These are phyloP conservation scores for Varanus salvator DNA, from an alignment of 2,113 vertebrate genomes.

Conservation along the genomic window DNA sequence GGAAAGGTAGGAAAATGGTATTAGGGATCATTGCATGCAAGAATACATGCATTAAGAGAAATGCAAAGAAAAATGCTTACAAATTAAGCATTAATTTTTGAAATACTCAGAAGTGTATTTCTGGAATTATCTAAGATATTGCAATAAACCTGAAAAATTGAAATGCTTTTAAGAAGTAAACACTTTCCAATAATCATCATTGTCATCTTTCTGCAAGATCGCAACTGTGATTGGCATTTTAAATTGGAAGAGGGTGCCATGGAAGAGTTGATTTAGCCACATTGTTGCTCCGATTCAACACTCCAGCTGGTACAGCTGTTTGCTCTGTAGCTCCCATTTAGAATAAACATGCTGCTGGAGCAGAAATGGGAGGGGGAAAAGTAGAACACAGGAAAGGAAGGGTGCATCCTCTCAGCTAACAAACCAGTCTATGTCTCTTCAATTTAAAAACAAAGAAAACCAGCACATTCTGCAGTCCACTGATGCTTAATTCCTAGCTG, in stretches of 20 bases:
- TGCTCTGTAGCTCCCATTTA: neutral
- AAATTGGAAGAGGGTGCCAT: neutral
- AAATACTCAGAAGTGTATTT: neutral
- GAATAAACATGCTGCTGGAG: neutral
- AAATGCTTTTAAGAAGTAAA: neutral
- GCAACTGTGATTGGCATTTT: neutral
- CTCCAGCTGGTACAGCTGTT: neutral
- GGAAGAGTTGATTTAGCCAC: neutral
- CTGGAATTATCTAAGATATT: neutral
- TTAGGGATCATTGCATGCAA: too few relatives aligned
- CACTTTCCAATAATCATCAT: too few relatives aligned
- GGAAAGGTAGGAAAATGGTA: too few relatives aligned
- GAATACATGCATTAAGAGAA: too few relatives aligned
- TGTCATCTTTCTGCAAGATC: too few relatives aligned
- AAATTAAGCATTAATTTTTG: neutral
- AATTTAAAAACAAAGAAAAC: conserved; percentile 7
- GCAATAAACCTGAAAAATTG: neutral
- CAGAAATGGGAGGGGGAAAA: neutral
- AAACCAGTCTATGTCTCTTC: neutral
- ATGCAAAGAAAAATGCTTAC: too few relatives aligned
- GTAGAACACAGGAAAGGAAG: neutral
- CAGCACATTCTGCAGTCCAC: neutral
- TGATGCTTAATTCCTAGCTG: neutral
- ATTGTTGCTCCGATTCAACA: neutral
- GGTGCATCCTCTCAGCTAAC: neutral